phyloP scores from a whole-genome alignment of 2,797 vertebrate species.

The Malacoctenus gilli region DNA sequence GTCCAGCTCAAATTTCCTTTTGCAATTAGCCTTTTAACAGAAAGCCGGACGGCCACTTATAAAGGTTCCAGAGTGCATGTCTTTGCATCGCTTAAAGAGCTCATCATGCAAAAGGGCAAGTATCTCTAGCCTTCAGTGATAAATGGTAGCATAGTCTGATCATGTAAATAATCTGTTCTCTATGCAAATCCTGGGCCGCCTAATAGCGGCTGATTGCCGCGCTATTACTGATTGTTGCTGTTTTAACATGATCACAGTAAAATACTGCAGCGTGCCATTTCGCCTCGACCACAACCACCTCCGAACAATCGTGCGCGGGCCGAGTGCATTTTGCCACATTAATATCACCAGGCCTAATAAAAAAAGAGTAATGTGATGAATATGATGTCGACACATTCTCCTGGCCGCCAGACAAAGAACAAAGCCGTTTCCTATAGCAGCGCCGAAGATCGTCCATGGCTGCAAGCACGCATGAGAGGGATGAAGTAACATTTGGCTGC shows the following conservation, averaged over 20 bases:
- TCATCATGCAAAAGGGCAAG: constrained; percentile 39
- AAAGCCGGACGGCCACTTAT: constrained; percentile 17
- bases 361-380: constrained; percentile 54
- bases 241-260: constrained; percentile 49
- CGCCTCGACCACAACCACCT: constrained; percentile 38
- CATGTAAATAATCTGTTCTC: constrained; percentile 62
- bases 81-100: constrained; percentile 43
- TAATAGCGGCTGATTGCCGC: constrained; percentile 64
- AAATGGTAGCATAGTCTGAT: constrained; percentile 34
- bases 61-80: constrained; percentile 31
- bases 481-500: constrained; percentile 68
- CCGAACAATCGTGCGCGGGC: constrained; percentile 22
- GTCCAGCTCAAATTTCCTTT: constrained; percentile 24
- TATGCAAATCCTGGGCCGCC: constrained; percentile 59
- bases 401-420: constrained; percentile 43
- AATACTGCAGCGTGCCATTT: constrained; percentile 38
- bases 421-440: constrained; percentile 48
- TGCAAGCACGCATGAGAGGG: constrained; percentile 55
- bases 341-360: constrained; percentile 39
- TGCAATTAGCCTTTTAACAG: constrained; percentile 15
- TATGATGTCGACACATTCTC: constrained; percentile 29
- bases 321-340: constrained; percentile 35
- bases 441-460: constrained; percentile 34
- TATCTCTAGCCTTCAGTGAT: constrained; percentile 32
- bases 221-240: constrained; percentile 54